Conservation (phyloP, 1,140 invertebrate genomes). For the Conus betulinus region DNA sequence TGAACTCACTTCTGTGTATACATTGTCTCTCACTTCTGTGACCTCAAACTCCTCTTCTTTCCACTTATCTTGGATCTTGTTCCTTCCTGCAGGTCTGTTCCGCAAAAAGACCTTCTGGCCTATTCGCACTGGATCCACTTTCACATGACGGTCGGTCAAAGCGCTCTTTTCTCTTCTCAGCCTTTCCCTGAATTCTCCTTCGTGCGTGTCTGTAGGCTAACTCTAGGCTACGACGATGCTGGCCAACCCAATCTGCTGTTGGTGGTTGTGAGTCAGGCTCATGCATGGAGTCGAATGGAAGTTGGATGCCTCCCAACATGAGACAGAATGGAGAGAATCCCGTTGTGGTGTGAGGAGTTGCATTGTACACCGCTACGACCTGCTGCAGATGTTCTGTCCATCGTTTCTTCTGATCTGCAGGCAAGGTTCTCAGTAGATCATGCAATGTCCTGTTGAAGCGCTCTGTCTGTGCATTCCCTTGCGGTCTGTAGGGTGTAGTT, state of each 20-base stretch:
- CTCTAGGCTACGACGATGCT: not conserved
- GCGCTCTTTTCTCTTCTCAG: not conserved
- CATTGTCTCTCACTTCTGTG: too few relatives aligned
- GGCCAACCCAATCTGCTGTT: not conserved
- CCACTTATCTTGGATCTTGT: too few relatives aligned
- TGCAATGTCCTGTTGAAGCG: too few relatives aligned
- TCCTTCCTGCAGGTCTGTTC: constrained; percentile 25
- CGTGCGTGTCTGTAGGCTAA: not conserved
- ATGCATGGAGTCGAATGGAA: not conserved
- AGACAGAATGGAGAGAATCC: constrained; percentile 41
- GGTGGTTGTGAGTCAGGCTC: too few relatives aligned
- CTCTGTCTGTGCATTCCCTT: too few relatives aligned
- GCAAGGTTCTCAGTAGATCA: too few relatives aligned
- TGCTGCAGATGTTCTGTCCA: constrained; percentile 46
- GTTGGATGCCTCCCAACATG: constrained; percentile 23
- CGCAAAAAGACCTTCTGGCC: constrained; percentile 18
- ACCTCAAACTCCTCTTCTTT: too few relatives aligned
- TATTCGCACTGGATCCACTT: not conserved
- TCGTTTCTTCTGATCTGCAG: too few relatives aligned
- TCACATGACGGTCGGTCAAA: not conserved
- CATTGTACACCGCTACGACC: constrained; percentile 42
- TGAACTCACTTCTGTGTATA: too few relatives aligned
- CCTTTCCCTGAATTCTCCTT: not conserved
- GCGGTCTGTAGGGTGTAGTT: too few relatives aligned
- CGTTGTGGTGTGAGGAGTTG: constrained; percentile 41